Base-by-base conservation (phyloP, 2,797 vertebrate species). In the Myripristis murdjan region DNA sequence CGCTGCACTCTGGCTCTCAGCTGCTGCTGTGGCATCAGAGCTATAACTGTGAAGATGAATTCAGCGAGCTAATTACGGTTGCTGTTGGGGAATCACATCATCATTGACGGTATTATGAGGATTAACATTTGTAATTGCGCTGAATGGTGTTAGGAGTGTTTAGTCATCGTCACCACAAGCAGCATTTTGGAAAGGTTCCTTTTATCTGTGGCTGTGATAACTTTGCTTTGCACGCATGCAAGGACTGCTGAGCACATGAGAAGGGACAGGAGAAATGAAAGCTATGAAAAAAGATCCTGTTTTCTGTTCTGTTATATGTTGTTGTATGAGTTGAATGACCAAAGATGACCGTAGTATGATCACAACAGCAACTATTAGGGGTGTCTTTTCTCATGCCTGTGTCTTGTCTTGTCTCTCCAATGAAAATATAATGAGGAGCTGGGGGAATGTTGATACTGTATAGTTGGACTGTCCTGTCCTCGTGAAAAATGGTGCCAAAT, bases 391-490 rank as follows among this genome's bases (percentile, higher is more conserved):
- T 60, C 6, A 2, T 35, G 63, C 59, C 72, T 78, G 70, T 48
- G 65, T 85, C 48, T 59, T 28, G 23, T 56, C 74, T 60, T 46
- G 64, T 72, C 60, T 28, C 51, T 80, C 73, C 79, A 81, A 59
- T 71, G 80, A 89, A 89, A 87, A 86, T 70, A 88, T 83, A 85
- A 87, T 53, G 71, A 87, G 67, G 66, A 64, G 20, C 63, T 51
- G 41, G 63, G 84, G 82, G 86, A 83, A 87, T 86, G 85, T 71
- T 69, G 62, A 76, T 83, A 75, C 67, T 82, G 82, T 87, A 88
- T 86, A 86, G 89, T 90, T 89, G 89, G 83, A 87, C 76, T 75
- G 76, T 81, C 73, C 85, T 74, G 85, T 89, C 89, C 88, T 82
- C 35, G 23, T 73, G 74, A 68, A 85, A 75, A 75, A 56, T 6